Evolutionary conservation across 2,797 vertebrate species (phyloP).

Genomic region (Rousettus madagascariensis): DNA sequence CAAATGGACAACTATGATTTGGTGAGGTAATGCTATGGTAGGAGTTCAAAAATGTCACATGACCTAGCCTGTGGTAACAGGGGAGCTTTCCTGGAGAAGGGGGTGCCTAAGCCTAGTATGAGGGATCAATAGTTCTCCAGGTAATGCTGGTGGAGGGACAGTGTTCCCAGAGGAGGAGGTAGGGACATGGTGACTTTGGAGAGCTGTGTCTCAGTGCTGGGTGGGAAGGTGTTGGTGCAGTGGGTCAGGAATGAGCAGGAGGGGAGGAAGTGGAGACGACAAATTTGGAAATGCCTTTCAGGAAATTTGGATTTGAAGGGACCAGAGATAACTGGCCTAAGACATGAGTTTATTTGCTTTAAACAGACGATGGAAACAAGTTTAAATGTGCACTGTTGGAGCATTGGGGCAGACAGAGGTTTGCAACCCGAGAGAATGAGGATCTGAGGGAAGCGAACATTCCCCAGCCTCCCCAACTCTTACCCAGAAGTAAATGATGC

Average conservation of each 20-base stretch:
- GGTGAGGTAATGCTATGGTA: not conserved
- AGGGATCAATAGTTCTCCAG: not conserved
- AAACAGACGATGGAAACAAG: not conserved
- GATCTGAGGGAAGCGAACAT: not conserved
- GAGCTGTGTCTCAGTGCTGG: not conserved
- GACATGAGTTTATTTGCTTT: constrained; percentile 9
- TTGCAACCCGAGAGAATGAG: not conserved
- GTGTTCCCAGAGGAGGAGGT: not conserved
- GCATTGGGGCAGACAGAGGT: not conserved
- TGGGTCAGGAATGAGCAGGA: not conserved
- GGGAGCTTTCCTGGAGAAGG: not conserved
- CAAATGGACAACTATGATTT: not conserved
- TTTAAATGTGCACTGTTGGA: not conserved
- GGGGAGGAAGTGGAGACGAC: not conserved
- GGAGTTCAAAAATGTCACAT: not conserved
- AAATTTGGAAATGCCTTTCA: constrained; percentile 6
- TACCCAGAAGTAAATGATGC: not conserved
- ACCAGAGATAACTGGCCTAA: not conserved
- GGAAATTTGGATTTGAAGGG: constrained; percentile 11
- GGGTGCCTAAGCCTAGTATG: not conserved
- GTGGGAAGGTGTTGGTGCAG: not conserved
- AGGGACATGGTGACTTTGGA: not conserved
- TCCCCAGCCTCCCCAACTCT: not conserved
- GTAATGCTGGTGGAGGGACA: not conserved
- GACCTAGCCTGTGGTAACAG: not conserved